Base-by-base conservation (phyloP, 2,888 invertebrate species). In the Anagyrus pseudococci region DNA sequence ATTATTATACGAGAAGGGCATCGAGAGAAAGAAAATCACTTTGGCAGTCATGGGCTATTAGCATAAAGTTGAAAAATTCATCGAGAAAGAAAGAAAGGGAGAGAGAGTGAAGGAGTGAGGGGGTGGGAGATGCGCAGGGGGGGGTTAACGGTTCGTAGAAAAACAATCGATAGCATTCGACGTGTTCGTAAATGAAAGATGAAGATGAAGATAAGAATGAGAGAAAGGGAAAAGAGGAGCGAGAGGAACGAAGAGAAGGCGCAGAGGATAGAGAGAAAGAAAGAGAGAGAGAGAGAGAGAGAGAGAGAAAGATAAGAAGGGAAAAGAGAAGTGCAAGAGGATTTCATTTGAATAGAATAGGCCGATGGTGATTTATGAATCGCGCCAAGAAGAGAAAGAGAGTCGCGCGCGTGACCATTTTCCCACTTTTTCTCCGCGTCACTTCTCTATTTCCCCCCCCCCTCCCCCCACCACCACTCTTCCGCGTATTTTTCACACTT, bases 281-380 rank as follows among this genome's bases (percentile, higher is more conserved):
- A 22, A 47, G 23, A 25, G 25, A 60, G 47, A 48, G 37, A 43
- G 37, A 41, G 33, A 56, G 23, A 33, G 56, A n/a, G 46, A n/a
- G 22, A 48, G 50, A 29, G 43, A 46, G 52, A 37, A 54, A 58
- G 58, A 55, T 61, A 66, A 48, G 54, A 55, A 46, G 26, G 48
- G 26, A 58, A 54, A 58, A 57, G 41, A 65, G 50, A 55, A 53
- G 58, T 59, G 53, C 55, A 60, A 67, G 68, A 69, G 66, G 62
- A 72, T 73, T 73, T 75, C 73, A 76, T 76, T 77, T 75, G 74
- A 77, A 77, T 77, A 74, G 75, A 77, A 77, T 77, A 73, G 75
- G 69, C 70, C 71, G 74, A 73, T 73, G 63, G 72, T 74, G 75
- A 75, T 77, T 77, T 77, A 77, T 71, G 73, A 70, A 72, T 70